phyloP scores from a whole-genome alignment of 1,140 invertebrate species.

The Calycopis cecrops region DNA sequence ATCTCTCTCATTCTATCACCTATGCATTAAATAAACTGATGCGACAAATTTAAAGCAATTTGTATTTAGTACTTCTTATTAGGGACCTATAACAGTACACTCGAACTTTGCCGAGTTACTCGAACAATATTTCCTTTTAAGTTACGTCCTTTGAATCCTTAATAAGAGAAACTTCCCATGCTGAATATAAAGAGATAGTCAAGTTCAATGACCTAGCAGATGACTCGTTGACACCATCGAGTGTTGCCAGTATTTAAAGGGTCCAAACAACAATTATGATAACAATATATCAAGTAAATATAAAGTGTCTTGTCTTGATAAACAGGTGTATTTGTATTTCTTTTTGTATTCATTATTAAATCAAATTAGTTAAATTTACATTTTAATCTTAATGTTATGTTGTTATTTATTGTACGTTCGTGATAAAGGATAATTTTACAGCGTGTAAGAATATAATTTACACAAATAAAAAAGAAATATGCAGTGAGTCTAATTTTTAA shows the following conservation, averaged over 20 bases:
- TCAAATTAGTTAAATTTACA: background rate
- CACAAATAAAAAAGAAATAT: no score
- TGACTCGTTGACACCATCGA: slow-evolving; percentile 18
- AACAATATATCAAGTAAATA: no score
- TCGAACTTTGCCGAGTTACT: slow-evolving; percentile 32
- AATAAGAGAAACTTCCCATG: slow-evolving; percentile 61
- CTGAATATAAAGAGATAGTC: slow-evolving; percentile 59
- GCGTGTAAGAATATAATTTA: no score
- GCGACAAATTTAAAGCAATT: background rate
- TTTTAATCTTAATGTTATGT: slow-evolving; percentile 1
- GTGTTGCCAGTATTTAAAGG: background rate
- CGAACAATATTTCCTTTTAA: slow-evolving; percentile 70
- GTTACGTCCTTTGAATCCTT: slow-evolving; percentile 65
- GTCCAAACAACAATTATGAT: no score
- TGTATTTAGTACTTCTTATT: slow-evolving; percentile 30
- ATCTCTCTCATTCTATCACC: no score
- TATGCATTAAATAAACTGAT: slow-evolving; percentile 1
- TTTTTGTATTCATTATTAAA: background rate
- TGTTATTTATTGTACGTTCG: background rate
- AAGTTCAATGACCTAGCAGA: slow-evolving; percentile 50
- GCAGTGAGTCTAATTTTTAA: no score
- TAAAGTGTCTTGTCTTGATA: no score
- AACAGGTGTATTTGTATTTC: no score
- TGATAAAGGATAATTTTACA: background rate
- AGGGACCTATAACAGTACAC: no score